Evolutionary conservation across 2,888 invertebrate species (phyloP), one percentile per base, ranked within the genome.

Genomic region (Lepeophtheirus nordmannii): DNA sequence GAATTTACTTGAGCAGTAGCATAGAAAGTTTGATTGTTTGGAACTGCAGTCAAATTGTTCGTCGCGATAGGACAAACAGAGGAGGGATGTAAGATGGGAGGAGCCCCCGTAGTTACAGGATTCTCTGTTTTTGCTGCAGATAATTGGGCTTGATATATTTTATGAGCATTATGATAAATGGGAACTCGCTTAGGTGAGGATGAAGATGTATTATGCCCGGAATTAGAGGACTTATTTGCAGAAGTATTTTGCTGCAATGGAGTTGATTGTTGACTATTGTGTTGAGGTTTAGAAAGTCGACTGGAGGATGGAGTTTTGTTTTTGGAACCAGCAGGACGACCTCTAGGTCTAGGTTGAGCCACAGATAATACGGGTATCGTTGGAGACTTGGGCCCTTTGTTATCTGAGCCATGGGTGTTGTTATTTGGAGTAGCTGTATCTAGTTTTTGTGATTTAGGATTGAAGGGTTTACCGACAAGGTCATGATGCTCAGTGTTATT

Each of bases 131-230:
- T 23, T 7, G 60, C 38, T 41, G 40, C 39, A 12, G 62, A 11
- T 38, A 38, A 20, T 17, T 65, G 65, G 7, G 58, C 66, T 40
- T 46, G 58, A 60, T 60, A 22, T 37, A 64, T 11, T 37, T 66
- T 66, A 39, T 66, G 66, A 17, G 66, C 66, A 41, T 66, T 66
- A 17, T 66, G 66, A 41, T 66, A 66, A 37, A 66, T 66, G 14
- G 66, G 66, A 30, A 40, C 41, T 1, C 46, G 62, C 61, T 66
- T 66, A 2, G 17, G n/a, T 7, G 20, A 23, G 9, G 20, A 58
- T 14, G 58, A 58, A 17, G 20, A 20, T 7, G 30, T 7, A 30
- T 30, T 30, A 5, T 30, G 30, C 30, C 30, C 30, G 30, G 30
- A 30, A 17, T n/a, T 46, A 1, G 53, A 46, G 8, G 53, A 14